phyloP scores from a whole-genome alignment of 2,797 vertebrate species.

The Denticeps clupeoides region DNA sequence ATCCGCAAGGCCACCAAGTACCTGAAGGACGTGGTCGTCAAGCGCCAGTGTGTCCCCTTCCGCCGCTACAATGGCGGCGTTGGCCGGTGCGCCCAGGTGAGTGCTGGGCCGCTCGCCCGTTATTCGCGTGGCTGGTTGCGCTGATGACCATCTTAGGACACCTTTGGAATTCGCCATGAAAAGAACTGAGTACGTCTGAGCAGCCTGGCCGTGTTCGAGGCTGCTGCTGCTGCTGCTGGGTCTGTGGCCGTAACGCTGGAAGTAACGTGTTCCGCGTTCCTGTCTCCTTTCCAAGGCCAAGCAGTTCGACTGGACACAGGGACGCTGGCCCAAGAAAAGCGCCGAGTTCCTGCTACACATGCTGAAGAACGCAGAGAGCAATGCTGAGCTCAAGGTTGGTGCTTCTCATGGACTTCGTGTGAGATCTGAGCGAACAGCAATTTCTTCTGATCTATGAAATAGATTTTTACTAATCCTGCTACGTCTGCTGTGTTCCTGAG shows the following conservation, averaged over 20 bases:
- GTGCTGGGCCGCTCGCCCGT: no score
- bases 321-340: slow-evolving; percentile 96
- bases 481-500: no score
- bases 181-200: slow-evolving; percentile 58
- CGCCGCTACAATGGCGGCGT: slow-evolving; percentile 93
- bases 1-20: slow-evolving; percentile 97
- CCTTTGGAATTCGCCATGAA: slow-evolving; percentile 74
- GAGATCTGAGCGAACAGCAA: no score
- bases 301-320: slow-evolving; percentile 92
- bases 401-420: no score
- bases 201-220: slow-evolving; percentile 26
- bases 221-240: no score
- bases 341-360: slow-evolving; percentile 93
- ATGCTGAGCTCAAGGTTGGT: slow-evolving; percentile 93
- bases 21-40: slow-evolving; percentile 80
- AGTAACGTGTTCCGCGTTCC: no score
- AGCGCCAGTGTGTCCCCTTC: slow-evolving; percentile 94
- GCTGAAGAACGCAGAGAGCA: slow-evolving; percentile 96
- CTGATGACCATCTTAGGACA: slow-evolving; percentile 81
- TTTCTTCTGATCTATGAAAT: no score
- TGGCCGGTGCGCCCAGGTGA: slow-evolving; percentile 88
- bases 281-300: slow-evolving; percentile 67
- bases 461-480: no score
- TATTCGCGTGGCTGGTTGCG: slow-evolving; percentile 53
- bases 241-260: no score